Conservation (phyloP, 2,888 invertebrate genomes). For the Meta bourneti region DNA sequence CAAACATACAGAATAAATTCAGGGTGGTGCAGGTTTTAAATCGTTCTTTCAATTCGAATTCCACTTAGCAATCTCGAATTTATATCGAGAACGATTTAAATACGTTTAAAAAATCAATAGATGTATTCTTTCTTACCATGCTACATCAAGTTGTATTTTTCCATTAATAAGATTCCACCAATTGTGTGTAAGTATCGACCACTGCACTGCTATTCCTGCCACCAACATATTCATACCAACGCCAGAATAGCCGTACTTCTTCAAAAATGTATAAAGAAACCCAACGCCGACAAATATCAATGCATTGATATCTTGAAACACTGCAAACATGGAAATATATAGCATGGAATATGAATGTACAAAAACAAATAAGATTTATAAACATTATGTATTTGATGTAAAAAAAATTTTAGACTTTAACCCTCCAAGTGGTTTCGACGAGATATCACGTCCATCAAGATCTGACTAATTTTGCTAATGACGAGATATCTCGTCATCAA, state of each 20-base stretch:
- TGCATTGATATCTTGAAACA: slow-evolving; percentile 83
- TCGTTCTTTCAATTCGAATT: too few relatives aligned
- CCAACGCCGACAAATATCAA: slow-evolving; percentile 84
- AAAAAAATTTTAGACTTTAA: neutral
- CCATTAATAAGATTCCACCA: slow-evolving; percentile 71
- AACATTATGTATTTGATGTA: neutral
- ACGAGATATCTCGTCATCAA: too few relatives aligned
- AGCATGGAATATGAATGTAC: neutral
- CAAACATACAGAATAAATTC: too few relatives aligned
- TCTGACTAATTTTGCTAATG: too few relatives aligned
- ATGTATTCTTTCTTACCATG: slow-evolving; percentile 62
- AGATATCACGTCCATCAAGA: too few relatives aligned
- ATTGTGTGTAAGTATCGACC: slow-evolving; percentile 80
- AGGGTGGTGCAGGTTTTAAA: too few relatives aligned
- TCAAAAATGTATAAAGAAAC: slow-evolving; percentile 83
- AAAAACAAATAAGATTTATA: neutral
- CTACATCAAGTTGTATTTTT: slow-evolving; percentile 77
- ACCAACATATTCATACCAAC: slow-evolving; percentile 82
- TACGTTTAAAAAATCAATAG: too few relatives aligned
- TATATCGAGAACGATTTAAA: too few relatives aligned
- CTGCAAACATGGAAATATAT: slow-evolving; percentile 78
- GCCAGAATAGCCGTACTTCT: slow-evolving; percentile 81
- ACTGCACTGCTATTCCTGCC: slow-evolving; percentile 81
- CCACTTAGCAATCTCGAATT: too few relatives aligned
- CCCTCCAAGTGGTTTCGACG: too few relatives aligned